Base-by-base conservation (phyloP, 2,888 invertebrate species). In the Athrips mouffetella region DNA sequence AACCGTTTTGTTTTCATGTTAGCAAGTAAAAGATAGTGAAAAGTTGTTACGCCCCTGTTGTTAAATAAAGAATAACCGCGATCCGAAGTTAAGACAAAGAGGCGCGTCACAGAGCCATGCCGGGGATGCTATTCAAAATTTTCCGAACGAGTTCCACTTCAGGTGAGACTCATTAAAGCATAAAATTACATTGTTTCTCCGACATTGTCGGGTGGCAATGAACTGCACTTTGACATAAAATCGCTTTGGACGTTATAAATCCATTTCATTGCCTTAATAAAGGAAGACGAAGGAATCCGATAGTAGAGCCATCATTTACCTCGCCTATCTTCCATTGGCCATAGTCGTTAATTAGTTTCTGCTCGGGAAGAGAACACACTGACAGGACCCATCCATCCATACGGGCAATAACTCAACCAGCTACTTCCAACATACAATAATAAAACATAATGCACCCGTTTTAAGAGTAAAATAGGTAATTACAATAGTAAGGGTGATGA, bases 221-320 rank as follows among this genome's bases (percentile, higher is more conserved):
- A 87, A 87, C 87, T 87, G 78, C 86, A 83, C 86, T 88, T 88
- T 86, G 87, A 86, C 87, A 88, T 87, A 81, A 88, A 87, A 85
- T 88, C 69, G 74, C 80, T 80, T 81, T 80, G 76, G 76, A 74
- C 63, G 80, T 74, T 76, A 82, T 86, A 86, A 87, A 87, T 86
- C 82, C 77, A 75, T 83, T 87, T 87, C 76, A 86, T 86, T 85
- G 65, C 83, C 80, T 80, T 80, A 83, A 86, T 87, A 87, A 87
- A 87, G 76, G 73, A 74, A 76, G 84, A 82, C 76, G 76, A 73
- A 78, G 79, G 77, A 73, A 78, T 80, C 73, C 69, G 76, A 80
- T 81, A 79, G 81, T 65, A 63, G 60, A 80, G 70, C 72, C 76
- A 80, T 83, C 78, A 76, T 73, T 79, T 75, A 73, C 70, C 66